These are phyloP conservation scores for Sialis fuliginosa DNA, from an alignment of 2,888 invertebrate genomes.

Conservation along the genomic window DNA sequence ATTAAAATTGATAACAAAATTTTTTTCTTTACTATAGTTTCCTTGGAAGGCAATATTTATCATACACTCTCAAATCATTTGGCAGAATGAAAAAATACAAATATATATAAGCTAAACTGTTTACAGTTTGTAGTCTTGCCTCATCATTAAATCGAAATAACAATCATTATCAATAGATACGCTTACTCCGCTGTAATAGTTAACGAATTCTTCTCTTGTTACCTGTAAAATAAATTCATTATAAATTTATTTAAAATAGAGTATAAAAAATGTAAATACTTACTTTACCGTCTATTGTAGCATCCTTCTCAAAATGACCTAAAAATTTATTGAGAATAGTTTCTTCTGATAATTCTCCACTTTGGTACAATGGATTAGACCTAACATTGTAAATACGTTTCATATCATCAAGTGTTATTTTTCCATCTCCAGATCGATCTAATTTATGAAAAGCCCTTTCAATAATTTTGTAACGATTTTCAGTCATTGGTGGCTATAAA, in stretches of 20 bases:
- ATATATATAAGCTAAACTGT: neutral
- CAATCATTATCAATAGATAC: conserved; percentile 89
- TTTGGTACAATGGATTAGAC: conserved; percentile 64
- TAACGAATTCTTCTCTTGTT: conserved; percentile 79
- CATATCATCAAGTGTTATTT: conserved; percentile 60
- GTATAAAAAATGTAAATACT: conserved; percentile 12
- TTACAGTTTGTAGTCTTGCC: conserved; percentile 78
- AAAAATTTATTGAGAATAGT: conserved; percentile 64
- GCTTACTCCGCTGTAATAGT: conserved; percentile 86
- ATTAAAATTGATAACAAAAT: no score
- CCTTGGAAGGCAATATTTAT: no score
- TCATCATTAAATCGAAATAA: conserved; percentile 90
- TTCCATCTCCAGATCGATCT: conserved; percentile 73
- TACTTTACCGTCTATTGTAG: conserved; percentile 59
- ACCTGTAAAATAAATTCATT: conserved; percentile 40
- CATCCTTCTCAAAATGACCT: conserved; percentile 64
- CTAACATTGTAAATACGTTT: conserved; percentile 65
- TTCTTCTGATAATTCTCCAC: conserved; percentile 75
- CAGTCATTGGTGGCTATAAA: conserved; percentile 65
- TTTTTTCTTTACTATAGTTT: no score
- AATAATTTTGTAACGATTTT: conserved; percentile 51
- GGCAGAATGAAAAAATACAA: no score
- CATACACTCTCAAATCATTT: no score
- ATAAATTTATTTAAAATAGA: no score
- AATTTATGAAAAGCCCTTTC: conserved; percentile 70